These are phyloP conservation scores for Parelbella ahira DNA, from an alignment of 2,888 invertebrate genomes.

Conservation along the genomic window DNA sequence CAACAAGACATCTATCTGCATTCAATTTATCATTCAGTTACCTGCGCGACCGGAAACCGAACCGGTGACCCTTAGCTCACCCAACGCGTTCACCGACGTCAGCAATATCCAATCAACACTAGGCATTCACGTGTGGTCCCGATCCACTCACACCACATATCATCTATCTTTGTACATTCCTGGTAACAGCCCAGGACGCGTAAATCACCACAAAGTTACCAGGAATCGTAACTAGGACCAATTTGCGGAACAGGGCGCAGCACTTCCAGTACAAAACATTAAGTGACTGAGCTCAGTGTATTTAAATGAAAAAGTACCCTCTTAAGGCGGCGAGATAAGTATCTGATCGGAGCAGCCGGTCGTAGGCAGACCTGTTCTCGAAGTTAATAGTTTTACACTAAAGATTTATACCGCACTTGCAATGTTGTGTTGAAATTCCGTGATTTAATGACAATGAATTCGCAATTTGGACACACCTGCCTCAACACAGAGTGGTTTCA, in stretches of 20 bases:
- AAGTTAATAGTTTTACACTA: constrained; percentile 21
- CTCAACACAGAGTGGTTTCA: no score
- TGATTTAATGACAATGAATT: constrained; percentile 20
- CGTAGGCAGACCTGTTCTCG: constrained; percentile 21
- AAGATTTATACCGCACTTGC: constrained; percentile 25
- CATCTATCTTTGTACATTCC: no score
- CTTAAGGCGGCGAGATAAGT: constrained; percentile 11
- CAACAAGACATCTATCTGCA: no score
- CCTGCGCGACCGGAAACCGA: no score
- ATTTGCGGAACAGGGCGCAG: constrained; percentile 3
- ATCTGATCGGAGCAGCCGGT: constrained; percentile 17
- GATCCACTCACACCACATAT: no score
- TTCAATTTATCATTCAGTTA: no score
- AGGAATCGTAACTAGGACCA: constrained; percentile 8
- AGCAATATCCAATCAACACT: no score
- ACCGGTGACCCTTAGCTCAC: no score
- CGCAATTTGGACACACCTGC: constrained; percentile 16
- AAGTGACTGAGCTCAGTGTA: constrained; percentile 1
- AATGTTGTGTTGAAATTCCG: constrained; percentile 20
- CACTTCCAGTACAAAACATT: constrained; percentile 3
- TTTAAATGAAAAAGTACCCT: constrained; percentile 9
- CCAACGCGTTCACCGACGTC: no score
- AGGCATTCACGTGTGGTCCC: constrained; percentile 9
- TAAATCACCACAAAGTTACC: constrained; percentile 10
- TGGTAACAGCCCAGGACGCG: constrained; percentile 3